Percentiles rank a stretch among this genome's conserved stretches.
Evolutionary conservation across 2,888 invertebrate genomes (phyloP).

Genomic region (Ametastegia equiseti): DNA sequence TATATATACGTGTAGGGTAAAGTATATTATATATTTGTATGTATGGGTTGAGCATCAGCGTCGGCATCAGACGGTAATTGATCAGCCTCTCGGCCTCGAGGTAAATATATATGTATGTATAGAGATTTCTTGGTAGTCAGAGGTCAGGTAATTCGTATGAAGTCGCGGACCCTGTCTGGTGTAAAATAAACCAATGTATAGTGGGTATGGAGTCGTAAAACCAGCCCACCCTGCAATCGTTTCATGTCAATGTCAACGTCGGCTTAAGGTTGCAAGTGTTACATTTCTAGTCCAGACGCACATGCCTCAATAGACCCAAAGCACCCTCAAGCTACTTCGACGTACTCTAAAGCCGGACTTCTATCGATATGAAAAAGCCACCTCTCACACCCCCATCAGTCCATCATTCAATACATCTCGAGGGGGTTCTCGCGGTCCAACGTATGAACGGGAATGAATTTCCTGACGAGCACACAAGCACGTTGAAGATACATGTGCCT

Average conservation of each 20-base stretch:
- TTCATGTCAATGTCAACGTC: constrained; percentile 14
- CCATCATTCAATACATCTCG: background rate
- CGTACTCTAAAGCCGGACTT: background rate
- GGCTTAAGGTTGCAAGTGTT: background rate
- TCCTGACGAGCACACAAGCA: background rate
- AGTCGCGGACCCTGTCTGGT: background rate
- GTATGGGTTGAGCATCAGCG: background rate
- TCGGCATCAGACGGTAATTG: background rate
- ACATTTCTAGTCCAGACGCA: constrained; percentile 9
- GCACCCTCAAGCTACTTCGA: background rate
- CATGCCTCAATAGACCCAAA: background rate
- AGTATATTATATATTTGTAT: too few relatives aligned
- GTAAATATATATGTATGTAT: background rate
- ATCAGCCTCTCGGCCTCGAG: background rate
- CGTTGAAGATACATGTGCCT: background rate
- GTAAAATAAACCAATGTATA: background rate
- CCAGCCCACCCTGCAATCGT: background rate
- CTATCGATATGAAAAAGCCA: constrained; percentile 1
- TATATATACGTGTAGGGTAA: too few relatives aligned
- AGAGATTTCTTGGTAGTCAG: background rate
- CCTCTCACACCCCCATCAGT: background rate
- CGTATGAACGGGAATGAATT: background rate
- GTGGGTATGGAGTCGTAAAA: background rate
- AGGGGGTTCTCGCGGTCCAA: background rate
- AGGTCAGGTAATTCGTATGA: background rate